Base-by-base conservation (phyloP, 2,797 vertebrate species). In the Lagocephalus sceleratus region DNA sequence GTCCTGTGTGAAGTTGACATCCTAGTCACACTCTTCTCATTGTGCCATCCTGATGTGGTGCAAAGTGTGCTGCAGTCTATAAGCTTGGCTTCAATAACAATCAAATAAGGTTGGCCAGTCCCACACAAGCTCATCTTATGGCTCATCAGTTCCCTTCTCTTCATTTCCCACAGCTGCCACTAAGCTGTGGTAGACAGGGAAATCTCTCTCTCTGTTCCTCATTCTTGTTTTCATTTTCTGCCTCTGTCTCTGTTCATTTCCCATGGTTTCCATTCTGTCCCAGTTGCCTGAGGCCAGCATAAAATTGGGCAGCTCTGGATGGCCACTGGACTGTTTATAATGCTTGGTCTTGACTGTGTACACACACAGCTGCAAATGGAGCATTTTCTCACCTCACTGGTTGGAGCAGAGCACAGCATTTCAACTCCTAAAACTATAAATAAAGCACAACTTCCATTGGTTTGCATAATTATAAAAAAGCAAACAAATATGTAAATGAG, bases 281-380 rank as follows among this genome's bases (percentile, higher is more conserved):
- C 5, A 1, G 48, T 67, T 20, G 69, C 70, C 66, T 3, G 51
- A 55, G 79, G 79, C 61, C 53, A 60, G 51, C 55, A 45, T 63
- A 45, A 46, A 51, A 74, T 50, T 55, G 63, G 23, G 54, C 26
- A 43, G 69, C 63, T 75, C 42, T 67, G 71, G 71, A 72, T 50
- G 51, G 69, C 52, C 52, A 52, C 60, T 9, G 51, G 67, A 75
- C 71, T 80, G 80, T 83, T 84, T 81, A 57, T 60, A 75, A 68
- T 71, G 51, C 71, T 45, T 47, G 1, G 58, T 44, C 51, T 17
- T 25, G 42, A 66, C 63, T 74, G 53, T 71, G 69, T 67, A 76
- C 65, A 78, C 69, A 72, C 52, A 56, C 47, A 45, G 46, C 65
- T 54, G 44, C 50, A 57, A 25, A 51, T 1, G 2, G 58, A 52